Base-by-base conservation (phyloP, 2,797 vertebrate species). In the Lycodopsis pacificus region DNA sequence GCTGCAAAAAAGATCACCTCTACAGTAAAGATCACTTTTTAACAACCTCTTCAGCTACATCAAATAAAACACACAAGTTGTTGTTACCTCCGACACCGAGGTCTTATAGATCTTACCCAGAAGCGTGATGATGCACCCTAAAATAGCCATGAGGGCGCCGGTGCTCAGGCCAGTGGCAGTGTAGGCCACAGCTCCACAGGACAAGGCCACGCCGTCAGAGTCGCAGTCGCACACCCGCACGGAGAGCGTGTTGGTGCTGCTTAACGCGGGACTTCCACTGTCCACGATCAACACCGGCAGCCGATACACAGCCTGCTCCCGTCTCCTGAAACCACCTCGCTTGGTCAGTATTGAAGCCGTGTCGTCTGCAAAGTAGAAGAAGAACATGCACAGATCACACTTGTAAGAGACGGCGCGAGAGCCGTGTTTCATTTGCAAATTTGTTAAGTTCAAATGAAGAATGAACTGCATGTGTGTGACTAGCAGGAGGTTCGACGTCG, bases 161-260 rank as follows among this genome's bases (percentile, higher is more conserved):
- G 97, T 98, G 90, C 98, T 98, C 53, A 99, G 96, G 68, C 98
- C 98, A 0, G 96, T 97, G 0, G 98, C 96, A 0, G 96, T 95
- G 36, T 97, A 98, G 15, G 98, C 98, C 88, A 98, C 96, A 0
- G 97, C 96, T 11, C 97, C 97, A 71, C 98, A 99, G 0, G 97
- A 96, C 89, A 96, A 93, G 48, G 97, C 96, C 40, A 95, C 81
- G 0, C 97, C 96, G 0, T 97, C 96, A 0, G 93, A 87, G 57
- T 97, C 96, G 3, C 98, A 99, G 65, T 97, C 97, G 14, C 98
- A 99, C 74, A 99, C 97, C 0, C 96, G 95, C 81, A 99, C 97
- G 1, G 96, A 96, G 12, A 99, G 96, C 0, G 97, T 98, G 83
- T 98, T 98, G 30, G 97, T 99, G 93, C 98, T 99, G 91, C 97